A percentile compares a stretch with the other conserved stretches of the same genome.
Evolutionary conservation across 2,113 vertebrate species (phyloP).

Genomic region (Gopherus flavomarginatus): DNA sequence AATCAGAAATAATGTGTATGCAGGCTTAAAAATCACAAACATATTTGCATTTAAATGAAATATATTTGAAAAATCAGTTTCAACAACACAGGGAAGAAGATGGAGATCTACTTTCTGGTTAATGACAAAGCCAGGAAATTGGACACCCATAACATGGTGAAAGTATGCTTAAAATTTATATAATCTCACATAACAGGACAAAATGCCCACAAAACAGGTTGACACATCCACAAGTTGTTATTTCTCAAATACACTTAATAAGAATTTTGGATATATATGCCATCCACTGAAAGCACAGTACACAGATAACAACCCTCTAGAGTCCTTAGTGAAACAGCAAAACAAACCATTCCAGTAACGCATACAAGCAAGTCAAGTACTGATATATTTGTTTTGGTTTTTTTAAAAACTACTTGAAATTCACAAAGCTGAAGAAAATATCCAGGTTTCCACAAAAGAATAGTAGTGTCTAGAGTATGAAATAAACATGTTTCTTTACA

Average conservation of each 20-base stretch:
- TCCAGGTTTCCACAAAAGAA: neutral
- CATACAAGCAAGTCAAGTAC: fast-evolving
- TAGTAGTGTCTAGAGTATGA: neutral
- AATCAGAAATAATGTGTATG: neutral
- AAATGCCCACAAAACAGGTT: neutral
- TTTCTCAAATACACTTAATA: neutral
- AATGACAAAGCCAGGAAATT: neutral
- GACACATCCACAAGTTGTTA: neutral
- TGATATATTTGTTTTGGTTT: neutral
- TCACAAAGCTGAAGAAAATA: neutral
- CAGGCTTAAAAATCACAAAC: neutral
- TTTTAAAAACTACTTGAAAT: neutral
- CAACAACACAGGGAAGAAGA: neutral
- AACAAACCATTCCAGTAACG: neutral
- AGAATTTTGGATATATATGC: neutral
- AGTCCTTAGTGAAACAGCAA: neutral
- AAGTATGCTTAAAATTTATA: neutral
- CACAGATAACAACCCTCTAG: neutral
- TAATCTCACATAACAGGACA: neutral
- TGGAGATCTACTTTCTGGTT: neutral
- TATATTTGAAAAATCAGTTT: neutral
- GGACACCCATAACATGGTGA: neutral
- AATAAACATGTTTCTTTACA: neutral
- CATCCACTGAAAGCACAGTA: neutral
- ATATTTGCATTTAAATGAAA: neutral